phyloP scores from a whole-genome alignment of 2,113 vertebrate genomes.

The Columba janthina region DNA sequence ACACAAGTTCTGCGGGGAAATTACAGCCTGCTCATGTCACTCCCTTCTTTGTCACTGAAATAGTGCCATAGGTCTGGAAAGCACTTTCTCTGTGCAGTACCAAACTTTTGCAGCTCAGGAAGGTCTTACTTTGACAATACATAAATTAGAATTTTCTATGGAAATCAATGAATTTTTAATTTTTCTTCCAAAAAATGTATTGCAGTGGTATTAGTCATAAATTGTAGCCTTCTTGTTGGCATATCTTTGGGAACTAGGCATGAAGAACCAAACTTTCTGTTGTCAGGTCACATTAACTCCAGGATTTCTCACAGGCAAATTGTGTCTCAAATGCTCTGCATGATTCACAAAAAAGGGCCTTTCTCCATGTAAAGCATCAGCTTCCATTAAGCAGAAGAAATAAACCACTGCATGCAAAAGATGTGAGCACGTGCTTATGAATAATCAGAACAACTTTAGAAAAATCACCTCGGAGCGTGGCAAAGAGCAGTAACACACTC shows the following conservation, averaged over 20 bases:
- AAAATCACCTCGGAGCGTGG: slow-evolving; percentile 14
- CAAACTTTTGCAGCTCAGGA: neutral
- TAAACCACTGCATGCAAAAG: neutral
- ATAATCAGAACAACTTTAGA: slow-evolving; percentile 5
- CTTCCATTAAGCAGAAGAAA: slow-evolving; percentile 37
- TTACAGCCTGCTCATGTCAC: slow-evolving; percentile 53
- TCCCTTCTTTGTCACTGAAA: slow-evolving; percentile 42
- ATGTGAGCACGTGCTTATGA: neutral
- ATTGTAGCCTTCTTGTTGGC: neutral
- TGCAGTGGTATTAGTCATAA: neutral
- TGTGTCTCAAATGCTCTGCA: slow-evolving; percentile 15
- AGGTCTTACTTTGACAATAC: neutral
- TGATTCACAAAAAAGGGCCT: neutral
- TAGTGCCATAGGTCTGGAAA: slow-evolving; percentile 25
- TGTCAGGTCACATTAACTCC: slow-evolving; percentile 61
- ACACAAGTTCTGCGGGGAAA: slow-evolving; percentile 44
- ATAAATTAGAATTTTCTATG: neutral
- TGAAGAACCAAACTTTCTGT: slow-evolving; percentile 46
- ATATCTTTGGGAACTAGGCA: slow-evolving; percentile 22
- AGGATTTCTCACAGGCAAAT: slow-evolving; percentile 60
- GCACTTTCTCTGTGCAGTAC: neutral
- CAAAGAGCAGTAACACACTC: neutral
- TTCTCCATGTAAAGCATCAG: slow-evolving; percentile 19
- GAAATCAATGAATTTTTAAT: neutral
- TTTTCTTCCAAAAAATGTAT: neutral